Base-by-base conservation (phyloP, 2,113 vertebrate species). In the Tragulus kanchil region DNA sequence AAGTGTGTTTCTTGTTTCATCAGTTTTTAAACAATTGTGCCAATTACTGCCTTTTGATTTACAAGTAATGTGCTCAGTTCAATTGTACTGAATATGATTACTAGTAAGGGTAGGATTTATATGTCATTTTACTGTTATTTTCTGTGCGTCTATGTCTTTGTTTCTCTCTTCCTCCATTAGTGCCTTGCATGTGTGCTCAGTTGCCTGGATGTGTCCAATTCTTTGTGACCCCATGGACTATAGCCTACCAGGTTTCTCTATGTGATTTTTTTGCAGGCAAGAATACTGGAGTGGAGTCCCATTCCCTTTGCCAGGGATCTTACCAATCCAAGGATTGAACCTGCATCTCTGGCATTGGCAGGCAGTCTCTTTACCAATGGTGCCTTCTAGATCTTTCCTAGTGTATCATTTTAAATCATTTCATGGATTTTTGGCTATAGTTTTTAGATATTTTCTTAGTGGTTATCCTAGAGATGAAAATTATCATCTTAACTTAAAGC, bases 71-170 rank as follows among this genome's bases (percentile, higher is more conserved):
- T 78, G 6, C n/a, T 75, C 84, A 64, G 45, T 65, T 36, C 19
- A 78, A 12, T 56, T 65, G n/a, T 26, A 78, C 54, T 56, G 56
- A 78, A 85, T 85, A 12, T 12, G 64, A 15, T 77, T 93, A 52
- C 42, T 77, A 13, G 14, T n/a, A 64, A 78, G 14, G 14, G 26
- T 58, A 23, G 11, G 56, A 52, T 52, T 89, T 78, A 64, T 14
- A 64, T 90, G 45, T 17, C 26, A 10, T 56, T 77, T 89, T 77
- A 14, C n/a, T 90, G 8, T 54, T 90, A 67, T 31, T 90, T 82
- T 67, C 48, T 45, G 1, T 67, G 23, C 48, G 28, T 42, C 31
- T 71, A 19, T 61, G 12, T 89, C 1, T 77, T 50, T 75, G 42
- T 61, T 75, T 48, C 19, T 77, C 56, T 61, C 69, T 84, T 50